phyloP scores from a whole-genome alignment of 1,140 invertebrate species.

The Pemphigus obesinymphae region DNA sequence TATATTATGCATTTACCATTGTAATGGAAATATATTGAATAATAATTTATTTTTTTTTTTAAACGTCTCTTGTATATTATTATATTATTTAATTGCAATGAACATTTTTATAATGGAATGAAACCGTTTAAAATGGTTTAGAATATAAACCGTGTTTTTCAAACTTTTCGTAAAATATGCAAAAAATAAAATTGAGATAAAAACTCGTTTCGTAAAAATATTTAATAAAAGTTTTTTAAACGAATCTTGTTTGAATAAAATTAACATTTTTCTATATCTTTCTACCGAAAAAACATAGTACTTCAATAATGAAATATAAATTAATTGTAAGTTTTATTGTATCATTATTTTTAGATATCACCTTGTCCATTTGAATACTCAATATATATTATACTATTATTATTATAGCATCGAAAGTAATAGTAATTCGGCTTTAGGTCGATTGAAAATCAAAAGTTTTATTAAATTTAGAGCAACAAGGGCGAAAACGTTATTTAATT shows the following conservation, averaged over 20 bases:
- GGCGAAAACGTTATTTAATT: too few relatives aligned
- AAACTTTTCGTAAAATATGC: neutral
- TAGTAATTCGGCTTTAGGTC: too few relatives aligned
- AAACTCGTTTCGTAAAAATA: neutral
- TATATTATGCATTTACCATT: neutral
- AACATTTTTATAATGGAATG: neutral
- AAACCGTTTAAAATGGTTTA: neutral
- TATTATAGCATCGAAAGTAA: too few relatives aligned
- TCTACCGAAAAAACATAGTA: neutral
- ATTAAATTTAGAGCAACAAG: too few relatives aligned
- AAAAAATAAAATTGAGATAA: neutral
- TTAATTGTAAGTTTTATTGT: too few relatives aligned
- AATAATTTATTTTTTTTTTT: too few relatives aligned
- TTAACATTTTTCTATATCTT: constrained; percentile 2
- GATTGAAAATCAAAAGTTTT: too few relatives aligned
- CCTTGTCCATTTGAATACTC: too few relatives aligned
- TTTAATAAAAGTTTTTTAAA: constrained; percentile 18
- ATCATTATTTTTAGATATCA: too few relatives aligned
- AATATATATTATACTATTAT: too few relatives aligned
- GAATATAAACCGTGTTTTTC: neutral
- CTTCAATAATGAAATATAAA: neutral
- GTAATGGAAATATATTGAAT: neutral
- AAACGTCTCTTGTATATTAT: too few relatives aligned
- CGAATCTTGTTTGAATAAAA: constrained; percentile 11
- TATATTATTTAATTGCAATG: neutral